Conservation (phyloP, 2,888 invertebrate species). For the Sinhomidia bicolor region DNA sequence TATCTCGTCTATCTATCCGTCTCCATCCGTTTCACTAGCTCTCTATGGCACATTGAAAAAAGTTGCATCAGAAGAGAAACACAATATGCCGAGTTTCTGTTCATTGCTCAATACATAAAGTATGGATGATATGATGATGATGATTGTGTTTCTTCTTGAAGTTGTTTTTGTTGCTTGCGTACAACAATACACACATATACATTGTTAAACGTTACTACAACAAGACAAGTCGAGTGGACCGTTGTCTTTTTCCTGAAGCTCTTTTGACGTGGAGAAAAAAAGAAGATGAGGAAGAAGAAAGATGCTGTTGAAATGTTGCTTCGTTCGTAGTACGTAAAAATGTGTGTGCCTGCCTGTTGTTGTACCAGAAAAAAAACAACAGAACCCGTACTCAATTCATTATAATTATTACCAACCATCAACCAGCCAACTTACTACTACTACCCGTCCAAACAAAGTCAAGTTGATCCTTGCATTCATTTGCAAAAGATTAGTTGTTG, state of each 20-base stretch:
- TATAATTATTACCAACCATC: background rate
- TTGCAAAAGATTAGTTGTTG: slow-evolving; percentile 18
- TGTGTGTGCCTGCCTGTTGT: background rate
- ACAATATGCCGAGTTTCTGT: slow-evolving; percentile 10
- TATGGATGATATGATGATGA: slow-evolving; percentile 16
- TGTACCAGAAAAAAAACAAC: background rate
- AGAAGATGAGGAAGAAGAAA: background rate
- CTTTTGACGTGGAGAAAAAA: slow-evolving; percentile 31
- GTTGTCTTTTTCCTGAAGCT: slow-evolving; percentile 64
- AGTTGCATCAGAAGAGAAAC: background rate
- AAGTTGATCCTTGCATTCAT: slow-evolving; percentile 6
- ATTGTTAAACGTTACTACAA: slow-evolving; percentile 1
- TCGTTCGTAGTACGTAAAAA: background rate
- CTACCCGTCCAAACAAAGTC: slow-evolving; percentile 26
- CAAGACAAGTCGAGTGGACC: slow-evolving; percentile 60
- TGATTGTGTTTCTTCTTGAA: slow-evolving; percentile 6
- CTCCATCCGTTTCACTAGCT: background rate
- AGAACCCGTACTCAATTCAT: slow-evolving; percentile 29
- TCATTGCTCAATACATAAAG: background rate
- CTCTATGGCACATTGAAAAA: background rate
- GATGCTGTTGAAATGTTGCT: slow-evolving; percentile 36
- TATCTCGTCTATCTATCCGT: background rate
- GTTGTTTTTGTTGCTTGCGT: slow-evolving; percentile 18
- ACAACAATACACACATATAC: background rate
- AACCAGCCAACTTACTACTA: background rate